Evolutionary conservation across 2,113 vertebrate genomes (phyloP).

Genomic region (Picathartes gymnocephalus): DNA sequence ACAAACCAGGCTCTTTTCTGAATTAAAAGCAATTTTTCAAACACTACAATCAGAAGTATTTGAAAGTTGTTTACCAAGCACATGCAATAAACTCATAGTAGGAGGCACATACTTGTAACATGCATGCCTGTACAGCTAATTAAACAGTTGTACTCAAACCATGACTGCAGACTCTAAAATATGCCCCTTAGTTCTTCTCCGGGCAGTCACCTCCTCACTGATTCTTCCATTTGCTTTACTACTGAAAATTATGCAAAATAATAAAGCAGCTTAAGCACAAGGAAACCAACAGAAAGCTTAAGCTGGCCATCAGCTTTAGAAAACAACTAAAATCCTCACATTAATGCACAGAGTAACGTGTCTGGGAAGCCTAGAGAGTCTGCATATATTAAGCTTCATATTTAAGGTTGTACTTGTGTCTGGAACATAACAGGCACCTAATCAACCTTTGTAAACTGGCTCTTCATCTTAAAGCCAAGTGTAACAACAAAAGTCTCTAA

Average conservation of each 20-base stretch:
- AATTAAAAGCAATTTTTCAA: constrained; percentile 35
- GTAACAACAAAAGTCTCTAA: constrained; percentile 20
- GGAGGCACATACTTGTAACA: constrained; percentile 20
- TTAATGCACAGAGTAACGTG: neutral
- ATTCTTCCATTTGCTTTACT: neutral
- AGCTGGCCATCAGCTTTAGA: neutral
- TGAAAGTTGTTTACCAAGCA: constrained; percentile 43
- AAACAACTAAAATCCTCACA: constrained; percentile 5
- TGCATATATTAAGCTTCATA: constrained; percentile 4
- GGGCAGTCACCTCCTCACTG: neutral
- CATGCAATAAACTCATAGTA: constrained; percentile 30
- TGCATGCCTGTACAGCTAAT: constrained; percentile 14
- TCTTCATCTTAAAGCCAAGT: constrained; percentile 47
- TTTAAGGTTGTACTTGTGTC: constrained; percentile 20
- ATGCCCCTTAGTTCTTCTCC: neutral
- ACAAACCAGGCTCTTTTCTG: neutral
- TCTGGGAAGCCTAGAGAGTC: constrained; percentile 4
- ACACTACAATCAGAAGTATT: neutral
- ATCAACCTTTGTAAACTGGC: constrained; percentile 30
- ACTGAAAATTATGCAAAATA: neutral
- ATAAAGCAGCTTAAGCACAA: neutral
- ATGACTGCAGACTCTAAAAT: neutral
- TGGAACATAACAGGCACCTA: constrained; percentile 34
- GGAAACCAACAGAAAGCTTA: constrained; percentile 1
- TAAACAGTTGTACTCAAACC: constrained; percentile 7